Evolutionary conservation across 2,888 invertebrate species (phyloP).

Genomic region (Charanyca ferruginea): DNA sequence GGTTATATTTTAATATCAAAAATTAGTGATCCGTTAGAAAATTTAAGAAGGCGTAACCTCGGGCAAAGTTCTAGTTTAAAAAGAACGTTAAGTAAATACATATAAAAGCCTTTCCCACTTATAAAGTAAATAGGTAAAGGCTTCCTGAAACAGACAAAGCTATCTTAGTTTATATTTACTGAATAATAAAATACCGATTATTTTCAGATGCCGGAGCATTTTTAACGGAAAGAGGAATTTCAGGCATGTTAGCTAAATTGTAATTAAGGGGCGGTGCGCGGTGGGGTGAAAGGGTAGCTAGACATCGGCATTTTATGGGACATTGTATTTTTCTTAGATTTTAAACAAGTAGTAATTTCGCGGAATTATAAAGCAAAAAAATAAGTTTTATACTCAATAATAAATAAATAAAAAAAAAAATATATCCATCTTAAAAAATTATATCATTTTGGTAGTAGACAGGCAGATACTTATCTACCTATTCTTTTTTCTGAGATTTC

Average conservation of each 20-base stretch:
- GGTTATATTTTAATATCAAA: too few relatives aligned
- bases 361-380: neutral
- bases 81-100: neutral
- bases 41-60: too few relatives aligned
- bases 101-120: neutral
- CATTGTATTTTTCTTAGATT: conserved; percentile 35
- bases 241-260: conserved; percentile 60
- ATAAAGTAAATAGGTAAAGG: neutral
- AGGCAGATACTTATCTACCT: too few relatives aligned
- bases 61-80: too few relatives aligned
- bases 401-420: too few relatives aligned
- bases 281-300: conserved; percentile 41
- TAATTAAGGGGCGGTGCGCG: conserved; percentile 53
- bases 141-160: neutral
- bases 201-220: conserved; percentile 44
- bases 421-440: too few relatives aligned
- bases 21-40: too few relatives aligned
- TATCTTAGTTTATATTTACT: conserved; percentile 13
- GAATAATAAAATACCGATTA: conserved; percentile 44
- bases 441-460: too few relatives aligned
- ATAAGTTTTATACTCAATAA: too few relatives aligned
- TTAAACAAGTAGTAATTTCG: conserved; percentile 1
- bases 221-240: conserved; percentile 53
- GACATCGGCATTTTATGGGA: conserved; percentile 32
- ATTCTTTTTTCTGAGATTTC: too few relatives aligned